These are phyloP conservation scores for Drosophila austrosaltans DNA, from an alignment of 2,888 invertebrate species.

Conservation along the genomic window DNA sequence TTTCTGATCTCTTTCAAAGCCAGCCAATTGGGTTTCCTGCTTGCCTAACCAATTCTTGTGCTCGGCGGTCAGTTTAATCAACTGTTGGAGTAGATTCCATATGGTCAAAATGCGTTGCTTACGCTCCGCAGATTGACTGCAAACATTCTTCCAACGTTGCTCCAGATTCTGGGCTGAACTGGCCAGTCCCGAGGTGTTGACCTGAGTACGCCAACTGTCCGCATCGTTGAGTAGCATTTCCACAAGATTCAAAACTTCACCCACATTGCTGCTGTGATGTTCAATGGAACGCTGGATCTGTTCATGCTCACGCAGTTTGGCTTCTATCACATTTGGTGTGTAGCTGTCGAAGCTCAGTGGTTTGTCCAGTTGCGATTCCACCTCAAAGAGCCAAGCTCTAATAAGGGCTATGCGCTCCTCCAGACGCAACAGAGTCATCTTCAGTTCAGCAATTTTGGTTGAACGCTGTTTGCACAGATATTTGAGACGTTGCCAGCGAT, in stretches of 20 bases:
- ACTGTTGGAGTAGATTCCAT: conserved; percentile 86
- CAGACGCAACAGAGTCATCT: conserved; percentile 88
- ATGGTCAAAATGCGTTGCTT: conserved; percentile 87
- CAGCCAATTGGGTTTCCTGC: conserved; percentile 86
- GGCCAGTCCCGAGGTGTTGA: conserved; percentile 88
- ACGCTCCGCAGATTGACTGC: conserved; percentile 88
- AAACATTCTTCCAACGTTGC: conserved; percentile 91
- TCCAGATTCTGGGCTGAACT: conserved; percentile 89
- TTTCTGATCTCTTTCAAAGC: conserved; percentile 86
- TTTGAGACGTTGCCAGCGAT: conserved; percentile 88
- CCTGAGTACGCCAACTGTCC: conserved; percentile 88
- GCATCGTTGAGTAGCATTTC: conserved; percentile 90
- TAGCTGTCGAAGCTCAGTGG: conserved; percentile 88
- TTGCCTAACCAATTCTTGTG: conserved; percentile 87
- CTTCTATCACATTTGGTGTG: conserved; percentile 87
- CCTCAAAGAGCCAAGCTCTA: conserved; percentile 88
- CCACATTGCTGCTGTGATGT: conserved; percentile 90
- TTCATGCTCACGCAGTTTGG: conserved; percentile 89
- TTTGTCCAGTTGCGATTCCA: conserved; percentile 88
- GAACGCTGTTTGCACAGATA: conserved; percentile 87
- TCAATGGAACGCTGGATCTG: conserved; percentile 90
- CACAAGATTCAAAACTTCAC: conserved; percentile 91
- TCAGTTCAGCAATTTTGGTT: conserved; percentile 89
- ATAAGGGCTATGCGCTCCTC: conserved; percentile 90
- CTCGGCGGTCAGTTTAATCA: conserved; percentile 85